phyloP scores from a whole-genome alignment of 2,888 invertebrate genomes.

The Papilio demoleus region DNA sequence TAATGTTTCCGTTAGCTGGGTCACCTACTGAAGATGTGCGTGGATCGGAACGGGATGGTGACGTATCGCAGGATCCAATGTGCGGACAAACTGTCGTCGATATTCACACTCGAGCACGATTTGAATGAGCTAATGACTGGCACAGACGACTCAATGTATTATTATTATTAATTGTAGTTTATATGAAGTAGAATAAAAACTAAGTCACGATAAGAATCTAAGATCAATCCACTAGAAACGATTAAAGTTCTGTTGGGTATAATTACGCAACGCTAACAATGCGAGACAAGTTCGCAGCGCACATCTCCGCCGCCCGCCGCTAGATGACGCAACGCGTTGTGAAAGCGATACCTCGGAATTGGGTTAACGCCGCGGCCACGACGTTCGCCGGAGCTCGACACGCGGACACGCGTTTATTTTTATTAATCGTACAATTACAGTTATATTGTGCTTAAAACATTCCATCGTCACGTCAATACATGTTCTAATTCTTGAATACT shows the following conservation, averaged over 20 bases:
- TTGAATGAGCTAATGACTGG: no score
- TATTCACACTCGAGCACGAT: no score
- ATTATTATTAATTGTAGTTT: neutral
- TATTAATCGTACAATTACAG: slow-evolving; percentile 47
- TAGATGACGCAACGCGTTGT: slow-evolving; percentile 70
- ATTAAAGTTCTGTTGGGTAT: slow-evolving; percentile 21
- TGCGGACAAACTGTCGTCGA: no score
- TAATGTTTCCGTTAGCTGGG: no score
- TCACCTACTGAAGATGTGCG: no score
- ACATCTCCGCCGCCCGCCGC: slow-evolving; percentile 48
- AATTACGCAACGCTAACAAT: slow-evolving; percentile 39
- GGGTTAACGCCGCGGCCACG: slow-evolving; percentile 62
- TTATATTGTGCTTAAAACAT: slow-evolving; percentile 43
- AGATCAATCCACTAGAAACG: neutral
- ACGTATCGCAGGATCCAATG: no score
- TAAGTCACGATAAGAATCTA: neutral
- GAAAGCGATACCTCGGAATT: slow-evolving; percentile 78
- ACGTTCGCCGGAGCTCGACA: slow-evolving; percentile 50
- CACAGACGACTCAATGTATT: no score
- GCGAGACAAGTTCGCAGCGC: slow-evolving; percentile 41
- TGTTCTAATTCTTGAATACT: no score
- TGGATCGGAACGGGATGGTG: no score
- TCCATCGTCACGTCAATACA: no score
- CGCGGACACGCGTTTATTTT: slow-evolving; percentile 45
- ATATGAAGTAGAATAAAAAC: neutral